phyloP scores from a whole-genome alignment of 2,888 invertebrate species.

The Drosophila aldrichi region DNA sequence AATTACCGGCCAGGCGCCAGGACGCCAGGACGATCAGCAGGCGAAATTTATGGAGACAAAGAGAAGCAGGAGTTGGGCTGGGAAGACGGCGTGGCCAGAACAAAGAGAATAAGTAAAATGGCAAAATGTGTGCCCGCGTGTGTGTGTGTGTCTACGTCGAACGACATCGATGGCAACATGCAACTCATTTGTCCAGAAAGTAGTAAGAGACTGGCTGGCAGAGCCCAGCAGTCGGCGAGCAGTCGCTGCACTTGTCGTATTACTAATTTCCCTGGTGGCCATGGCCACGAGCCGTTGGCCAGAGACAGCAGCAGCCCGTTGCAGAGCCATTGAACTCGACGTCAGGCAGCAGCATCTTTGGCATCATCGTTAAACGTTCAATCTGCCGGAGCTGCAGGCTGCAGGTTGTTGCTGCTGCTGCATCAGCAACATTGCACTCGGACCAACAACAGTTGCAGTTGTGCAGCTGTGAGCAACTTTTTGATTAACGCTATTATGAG shows the following conservation, averaged over 20 bases:
- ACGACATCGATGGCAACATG: constrained; percentile 58
- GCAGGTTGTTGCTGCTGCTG: constrained; percentile 34
- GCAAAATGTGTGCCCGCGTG: constrained; percentile 27
- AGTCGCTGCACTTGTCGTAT: constrained; percentile 77
- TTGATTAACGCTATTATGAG: constrained; percentile 81
- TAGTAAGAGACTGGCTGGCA: constrained; percentile 5
- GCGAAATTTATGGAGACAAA: constrained; percentile 76
- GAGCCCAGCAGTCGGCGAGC: constrained; percentile 34
- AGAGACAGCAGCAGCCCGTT: constrained; percentile 11
- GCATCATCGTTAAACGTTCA: constrained; percentile 72
- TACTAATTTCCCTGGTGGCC: constrained; percentile 82
- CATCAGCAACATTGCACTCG: constrained; percentile 43
- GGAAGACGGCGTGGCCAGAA: constrained; percentile 40
- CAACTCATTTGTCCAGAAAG: constrained; percentile 73
- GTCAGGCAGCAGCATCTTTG: constrained; percentile 33
- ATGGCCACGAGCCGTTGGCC: constrained; percentile 49
- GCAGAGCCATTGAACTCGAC: constrained; percentile 46
- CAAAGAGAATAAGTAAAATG: constrained; percentile 75
- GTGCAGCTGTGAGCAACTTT: constrained; percentile 59
- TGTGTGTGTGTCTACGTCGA: constrained; percentile 19
- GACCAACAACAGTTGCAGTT: constrained; percentile 31
- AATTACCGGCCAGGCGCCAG: constrained; percentile 78
- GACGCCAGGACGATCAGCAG: constrained; percentile 69
- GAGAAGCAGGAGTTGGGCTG: constrained; percentile 16
- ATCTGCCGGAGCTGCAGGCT: constrained; percentile 37